Evolutionary conservation across 2,888 invertebrate species (phyloP).

Genomic region (Sinotaia quadrata): DNA sequence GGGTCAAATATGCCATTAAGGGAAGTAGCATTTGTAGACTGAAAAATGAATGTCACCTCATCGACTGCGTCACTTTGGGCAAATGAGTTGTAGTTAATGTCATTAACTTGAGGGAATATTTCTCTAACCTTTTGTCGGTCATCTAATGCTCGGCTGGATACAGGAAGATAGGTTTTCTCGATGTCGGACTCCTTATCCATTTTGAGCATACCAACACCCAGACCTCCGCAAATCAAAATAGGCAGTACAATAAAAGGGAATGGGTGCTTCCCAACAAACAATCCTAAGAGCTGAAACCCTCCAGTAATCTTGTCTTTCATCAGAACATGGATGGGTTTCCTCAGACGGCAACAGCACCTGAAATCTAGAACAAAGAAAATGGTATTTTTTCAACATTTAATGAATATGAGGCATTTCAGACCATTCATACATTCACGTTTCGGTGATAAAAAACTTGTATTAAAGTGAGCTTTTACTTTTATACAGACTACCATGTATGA

Average conservation of each 20-base stretch:
- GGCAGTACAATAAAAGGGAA: slow-evolving; percentile 19
- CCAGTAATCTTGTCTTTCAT: not conserved
- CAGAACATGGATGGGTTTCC: too few species aligned
- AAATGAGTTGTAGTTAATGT: slow-evolving; percentile 27
- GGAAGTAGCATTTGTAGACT: not conserved
- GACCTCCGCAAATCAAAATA: slow-evolving; percentile 10
- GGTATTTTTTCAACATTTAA: too few species aligned
- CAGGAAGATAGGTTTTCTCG: slow-evolving; percentile 38
- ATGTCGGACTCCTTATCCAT: slow-evolving; percentile 12
- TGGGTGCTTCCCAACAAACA: slow-evolving; percentile 16
- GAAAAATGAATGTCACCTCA: slow-evolving; percentile 4
- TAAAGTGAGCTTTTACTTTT: too few species aligned
- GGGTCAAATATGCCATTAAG: slow-evolving; percentile 19
- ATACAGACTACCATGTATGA: too few species aligned
- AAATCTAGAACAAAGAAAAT: too few species aligned
- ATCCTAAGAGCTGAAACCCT: not conserved
- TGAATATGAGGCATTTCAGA: too few species aligned
- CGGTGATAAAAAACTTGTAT: too few species aligned
- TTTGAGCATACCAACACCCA: slow-evolving; percentile 8
- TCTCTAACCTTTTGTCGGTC: slow-evolving; percentile 35
- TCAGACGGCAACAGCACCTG: too few species aligned
- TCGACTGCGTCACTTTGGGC: slow-evolving; percentile 20
- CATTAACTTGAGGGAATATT: slow-evolving; percentile 33
- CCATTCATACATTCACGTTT: too few species aligned
- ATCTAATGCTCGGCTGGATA: slow-evolving; percentile 41